phyloP scores from a whole-genome alignment of 2,888 invertebrate genomes.

The Serrognathus titanus region DNA sequence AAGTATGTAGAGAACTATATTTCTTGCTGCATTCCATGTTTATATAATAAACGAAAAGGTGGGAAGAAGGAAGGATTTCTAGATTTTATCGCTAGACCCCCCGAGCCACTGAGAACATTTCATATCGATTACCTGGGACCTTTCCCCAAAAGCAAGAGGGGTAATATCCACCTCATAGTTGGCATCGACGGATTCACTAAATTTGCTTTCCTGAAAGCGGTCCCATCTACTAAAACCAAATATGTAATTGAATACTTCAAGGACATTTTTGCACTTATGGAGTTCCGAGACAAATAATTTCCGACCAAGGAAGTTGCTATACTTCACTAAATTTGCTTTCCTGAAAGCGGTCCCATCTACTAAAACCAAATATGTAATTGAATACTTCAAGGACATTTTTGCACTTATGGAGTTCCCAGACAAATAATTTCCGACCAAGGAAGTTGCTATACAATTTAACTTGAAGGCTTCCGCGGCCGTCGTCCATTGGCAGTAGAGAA shows the following conservation, averaged over 20 bases:
- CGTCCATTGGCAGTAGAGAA: too few species aligned
- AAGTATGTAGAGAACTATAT: conserved; percentile 43
- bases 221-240: conserved; percentile 31
- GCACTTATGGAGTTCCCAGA: conserved; percentile 30
- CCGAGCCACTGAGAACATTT: conserved; percentile 34
- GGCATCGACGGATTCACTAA: conserved; percentile 43
- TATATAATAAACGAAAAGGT: conserved; percentile 32
- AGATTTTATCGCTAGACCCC: conserved; percentile 24
- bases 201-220: conserved; percentile 34
- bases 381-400: conserved; percentile 28
- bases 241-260: conserved; percentile 29
- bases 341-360: conserved; percentile 34
- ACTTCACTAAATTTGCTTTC: conserved; percentile 35
- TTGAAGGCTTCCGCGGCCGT: too few species aligned
- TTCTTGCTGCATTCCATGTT: conserved; percentile 41
- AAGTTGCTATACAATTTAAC: conserved; percentile 44
- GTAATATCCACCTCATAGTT: conserved; percentile 32
- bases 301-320: conserved; percentile 42
- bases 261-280: conserved; percentile 31
- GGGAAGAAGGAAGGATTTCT: conserved; percentile 20
- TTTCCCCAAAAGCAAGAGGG: conserved; percentile 34
- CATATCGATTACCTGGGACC: conserved; percentile 47
- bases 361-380: conserved; percentile 30
- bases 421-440: conserved; percentile 43
- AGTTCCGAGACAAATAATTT: conserved; percentile 34